phyloP scores from a whole-genome alignment of 30 jellyfish, hydroid and myxozoan species.

The Nemopilema nomurai region DNA sequence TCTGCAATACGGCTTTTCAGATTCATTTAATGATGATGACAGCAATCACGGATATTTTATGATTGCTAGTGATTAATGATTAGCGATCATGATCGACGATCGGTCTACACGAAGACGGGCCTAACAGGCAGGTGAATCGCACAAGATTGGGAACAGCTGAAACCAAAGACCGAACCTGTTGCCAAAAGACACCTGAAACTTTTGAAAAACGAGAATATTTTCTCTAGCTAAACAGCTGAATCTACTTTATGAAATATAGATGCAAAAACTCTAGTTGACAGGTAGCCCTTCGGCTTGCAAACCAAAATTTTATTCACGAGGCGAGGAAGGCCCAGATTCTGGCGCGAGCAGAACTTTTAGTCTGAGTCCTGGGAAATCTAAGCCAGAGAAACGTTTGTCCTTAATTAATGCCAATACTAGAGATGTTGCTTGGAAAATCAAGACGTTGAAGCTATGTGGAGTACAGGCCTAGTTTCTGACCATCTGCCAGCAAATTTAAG shows the following conservation, averaged over 20 bases:
- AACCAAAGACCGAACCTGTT: neutral
- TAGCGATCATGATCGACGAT: neutral
- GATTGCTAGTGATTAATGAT: neutral
- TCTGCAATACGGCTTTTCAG: too few relatives aligned
- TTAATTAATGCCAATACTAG: neutral
- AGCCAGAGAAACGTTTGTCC: neutral
- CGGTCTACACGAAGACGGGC: neutral
- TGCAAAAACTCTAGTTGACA: constrained; percentile 4
- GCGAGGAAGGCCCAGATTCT: neutral
- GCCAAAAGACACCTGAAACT: constrained; percentile 29
- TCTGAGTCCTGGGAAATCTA: neutral
- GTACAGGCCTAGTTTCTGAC: too few relatives aligned
- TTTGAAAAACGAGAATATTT: constrained; percentile 8
- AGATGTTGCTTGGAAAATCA: neutral
- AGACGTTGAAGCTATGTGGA: neutral
- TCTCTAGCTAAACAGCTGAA: constrained; percentile 57
- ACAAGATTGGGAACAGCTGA: neutral
- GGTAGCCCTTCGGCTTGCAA: neutral
- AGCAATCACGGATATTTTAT: neutral
- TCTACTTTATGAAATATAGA: constrained; percentile 1
- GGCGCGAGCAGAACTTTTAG: too few relatives aligned
- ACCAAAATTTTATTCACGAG: neutral
- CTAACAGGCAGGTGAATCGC: neutral
- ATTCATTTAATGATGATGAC: neutral
- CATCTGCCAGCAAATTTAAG: too few relatives aligned